Evolutionary conservation across 1,140 invertebrate genomes (phyloP).

Genomic region (Dryas iulia): DNA sequence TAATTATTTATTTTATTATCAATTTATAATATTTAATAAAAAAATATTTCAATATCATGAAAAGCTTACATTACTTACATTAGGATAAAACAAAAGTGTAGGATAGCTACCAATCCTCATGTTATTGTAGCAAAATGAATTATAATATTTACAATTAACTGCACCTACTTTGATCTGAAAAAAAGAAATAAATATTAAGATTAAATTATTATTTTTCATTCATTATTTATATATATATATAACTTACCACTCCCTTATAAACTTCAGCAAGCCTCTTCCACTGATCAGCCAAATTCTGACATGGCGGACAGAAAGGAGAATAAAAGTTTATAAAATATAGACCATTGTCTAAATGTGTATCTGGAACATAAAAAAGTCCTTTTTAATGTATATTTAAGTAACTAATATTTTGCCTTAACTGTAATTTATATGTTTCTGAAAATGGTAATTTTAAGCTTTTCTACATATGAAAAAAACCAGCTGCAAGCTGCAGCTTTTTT

Average conservation of each 20-base stretch:
- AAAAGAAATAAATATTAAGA: neutral
- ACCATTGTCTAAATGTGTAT: conserved; percentile 81
- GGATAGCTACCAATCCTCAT: conserved; percentile 69
- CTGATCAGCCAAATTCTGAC: conserved; percentile 88
- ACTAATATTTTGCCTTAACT: no score
- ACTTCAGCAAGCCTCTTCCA: conserved; percentile 89
- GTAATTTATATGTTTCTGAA: no score
- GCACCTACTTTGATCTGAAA: conserved; percentile 66
- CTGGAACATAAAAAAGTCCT: conserved; percentile 53
- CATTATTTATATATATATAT: no score
- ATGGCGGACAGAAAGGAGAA: conserved; percentile 91
- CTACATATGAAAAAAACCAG: no score
- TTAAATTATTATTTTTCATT: no score
- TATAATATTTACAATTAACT: conserved; percentile 71
- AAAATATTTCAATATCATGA: no score
- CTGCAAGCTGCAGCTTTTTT: no score
- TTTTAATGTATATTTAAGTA: no score
- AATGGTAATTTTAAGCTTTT: no score
- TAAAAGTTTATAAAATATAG: conserved; percentile 94
- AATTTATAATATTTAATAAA: no score
- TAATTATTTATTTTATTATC: no score
- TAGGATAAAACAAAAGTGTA: conserved; percentile 65
- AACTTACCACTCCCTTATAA: conserved; percentile 71
- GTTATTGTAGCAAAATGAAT: conserved; percentile 66
- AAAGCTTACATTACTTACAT: no score